A percentile compares a stretch with the other conserved stretches of the same genome.
These are phyloP conservation scores for Ommatoiulus sabulosus DNA, from an alignment of 2,888 invertebrate species.

Conservation along the genomic window DNA sequence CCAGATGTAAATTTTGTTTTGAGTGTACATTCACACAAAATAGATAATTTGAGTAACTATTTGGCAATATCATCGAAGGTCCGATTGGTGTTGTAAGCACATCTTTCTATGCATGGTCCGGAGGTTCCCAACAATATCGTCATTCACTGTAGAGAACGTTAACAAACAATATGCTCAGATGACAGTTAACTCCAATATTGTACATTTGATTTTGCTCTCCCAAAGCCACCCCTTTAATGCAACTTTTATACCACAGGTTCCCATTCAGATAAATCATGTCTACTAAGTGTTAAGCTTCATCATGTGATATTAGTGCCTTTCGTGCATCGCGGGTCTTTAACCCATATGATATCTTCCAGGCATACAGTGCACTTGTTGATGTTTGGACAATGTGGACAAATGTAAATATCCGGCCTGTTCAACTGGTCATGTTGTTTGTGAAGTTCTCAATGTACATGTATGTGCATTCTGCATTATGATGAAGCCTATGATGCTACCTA, in stretches of 20 bases:
- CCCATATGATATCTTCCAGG: not conserved
- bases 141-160: not conserved
- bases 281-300: not conserved
- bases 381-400: not conserved
- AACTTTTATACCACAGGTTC: not conserved
- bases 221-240: not conserved
- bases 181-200: not conserved
- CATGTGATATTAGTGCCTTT: conserved; percentile 17
- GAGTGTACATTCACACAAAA: too few species aligned
- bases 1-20: too few species aligned
- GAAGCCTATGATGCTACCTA: not conserved
- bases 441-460: not conserved
- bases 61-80: too few species aligned
- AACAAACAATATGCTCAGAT: not conserved
- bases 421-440: conserved; percentile 3
- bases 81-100: too few species aligned
- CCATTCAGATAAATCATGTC: not conserved
- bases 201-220: not conserved
- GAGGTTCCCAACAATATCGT: not conserved
- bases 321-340: not conserved
- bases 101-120: not conserved
- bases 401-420: not conserved
- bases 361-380: not conserved
- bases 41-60: too few species aligned
- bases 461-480: not conserved